Evolutionary conservation across 2,888 invertebrate genomes (phyloP), one percentile per base, ranked within the genome.

Genomic region (Bugula neritina): DNA sequence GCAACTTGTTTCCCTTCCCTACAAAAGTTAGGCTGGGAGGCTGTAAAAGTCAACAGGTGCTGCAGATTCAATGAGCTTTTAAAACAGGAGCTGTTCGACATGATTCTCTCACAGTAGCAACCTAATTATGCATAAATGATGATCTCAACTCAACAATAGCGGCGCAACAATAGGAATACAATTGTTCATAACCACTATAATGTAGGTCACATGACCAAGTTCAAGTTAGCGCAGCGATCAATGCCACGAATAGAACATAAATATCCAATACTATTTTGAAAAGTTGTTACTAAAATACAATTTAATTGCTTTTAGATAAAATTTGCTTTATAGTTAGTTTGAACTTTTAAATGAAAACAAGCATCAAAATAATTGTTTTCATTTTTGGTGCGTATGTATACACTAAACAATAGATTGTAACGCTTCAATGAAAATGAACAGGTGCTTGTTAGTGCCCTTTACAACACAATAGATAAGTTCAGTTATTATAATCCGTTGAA

Each of bases 401-500:
- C 27, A 29, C 27, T 31, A 63, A 63, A 63, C 63, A 63, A 63
- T 63, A 31, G 57, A 31, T 13, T 31, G 63, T 63, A 63, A 63
- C 21, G 13, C 63, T 21, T 27, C 63, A 27, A 10, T 63, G 27
- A 63, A n/a, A 57, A 63, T 29, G 21, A 63, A 63, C 63, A 63
- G 63, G 63, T 63, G 57, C 57, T 57, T 23, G 57, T 57, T 25
- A 57, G 17, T 57, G 63, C 63, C 27, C 63, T 21, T 63, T 63
- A 25, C 25, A 17, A 23, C 25, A 55, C 43, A 43, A 43, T 43
- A n/a, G n/a, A n/a, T n/a, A 43, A 43, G 10, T 43, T 5, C 43
- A 43, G 43, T 43, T 43, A n/a, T n/a, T n/a, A n/a, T n/a, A n/a
- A n/a, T n/a, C n/a, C n/a, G n/a, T n/a, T n/a, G n/a, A n/a, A n/a